These are phyloP conservation scores for Rhinolophus ferrumequinum DNA, from an alignment of 2,113 vertebrate genomes.

Conservation along the genomic window DNA sequence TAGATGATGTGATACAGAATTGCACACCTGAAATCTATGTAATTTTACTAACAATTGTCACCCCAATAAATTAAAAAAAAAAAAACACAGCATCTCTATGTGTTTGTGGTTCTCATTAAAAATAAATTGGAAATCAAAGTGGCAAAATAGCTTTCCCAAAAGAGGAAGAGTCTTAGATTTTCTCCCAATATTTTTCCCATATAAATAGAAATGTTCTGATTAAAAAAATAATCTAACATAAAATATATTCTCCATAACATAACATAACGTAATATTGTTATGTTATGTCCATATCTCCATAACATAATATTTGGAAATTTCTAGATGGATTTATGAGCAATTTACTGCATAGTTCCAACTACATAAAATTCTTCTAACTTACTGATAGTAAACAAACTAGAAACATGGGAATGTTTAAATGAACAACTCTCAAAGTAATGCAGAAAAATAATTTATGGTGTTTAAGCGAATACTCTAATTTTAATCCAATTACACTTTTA, in stretches of 20 bases:
- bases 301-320: neutral
- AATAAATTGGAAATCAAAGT: slow-evolving; percentile 18
- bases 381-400: neutral
- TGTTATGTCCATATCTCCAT: too few species aligned
- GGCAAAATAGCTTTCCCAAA: neutral
- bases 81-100: neutral
- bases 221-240: neutral
- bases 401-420: neutral
- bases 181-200: neutral
- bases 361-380: neutral
- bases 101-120: neutral
- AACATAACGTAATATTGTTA: too few species aligned
- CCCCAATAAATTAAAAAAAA: too few species aligned
- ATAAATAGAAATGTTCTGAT: neutral
- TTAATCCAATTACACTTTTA: neutral
- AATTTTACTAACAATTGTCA: too few species aligned
- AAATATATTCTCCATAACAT: neutral
- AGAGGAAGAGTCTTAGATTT: neutral
- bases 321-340: neutral
- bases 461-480: slow-evolving; percentile 18
- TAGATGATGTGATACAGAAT: too few species aligned
- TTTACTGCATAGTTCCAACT: neutral
- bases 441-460: neutral
- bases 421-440: neutral
- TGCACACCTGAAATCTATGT: too few species aligned